A percentile compares a stretch with the other conserved stretches of the same genome.
Conservation (phyloP, 2,113 vertebrate genomes). For the Daubentonia madagascariensis region DNA sequence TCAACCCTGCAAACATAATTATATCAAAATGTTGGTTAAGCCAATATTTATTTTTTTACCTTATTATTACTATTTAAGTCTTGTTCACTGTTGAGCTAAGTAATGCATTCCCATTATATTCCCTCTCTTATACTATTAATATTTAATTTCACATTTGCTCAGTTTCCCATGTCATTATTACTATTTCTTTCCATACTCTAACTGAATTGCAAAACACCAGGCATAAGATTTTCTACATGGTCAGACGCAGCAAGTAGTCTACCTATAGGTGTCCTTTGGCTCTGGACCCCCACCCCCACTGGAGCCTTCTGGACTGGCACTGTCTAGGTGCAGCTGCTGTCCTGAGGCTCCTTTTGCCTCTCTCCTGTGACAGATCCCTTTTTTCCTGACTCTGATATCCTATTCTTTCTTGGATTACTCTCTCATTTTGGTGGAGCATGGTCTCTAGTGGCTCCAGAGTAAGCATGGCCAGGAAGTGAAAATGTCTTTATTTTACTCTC, state of each 20-base stretch:
- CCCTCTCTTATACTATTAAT: not conserved
- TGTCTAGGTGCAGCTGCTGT: not conserved
- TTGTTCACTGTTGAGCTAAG: not conserved
- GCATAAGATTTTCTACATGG: not conserved
- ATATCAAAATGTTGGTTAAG: not conserved
- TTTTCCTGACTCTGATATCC: not conserved
- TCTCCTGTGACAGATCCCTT: not conserved
- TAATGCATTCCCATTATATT: not conserved
- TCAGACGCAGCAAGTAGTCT: not conserved
- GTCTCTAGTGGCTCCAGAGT: too few species aligned
- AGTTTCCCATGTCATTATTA: not conserved
- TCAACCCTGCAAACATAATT: not conserved
- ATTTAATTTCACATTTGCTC: not conserved
- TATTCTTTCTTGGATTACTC: not conserved
- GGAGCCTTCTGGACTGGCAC: not conserved
- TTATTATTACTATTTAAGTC: not conserved
- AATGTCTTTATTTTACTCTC: not conserved
- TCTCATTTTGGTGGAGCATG: not conserved
- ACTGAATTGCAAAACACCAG: not conserved
- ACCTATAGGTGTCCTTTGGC: not conserved
- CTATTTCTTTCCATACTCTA: not conserved
- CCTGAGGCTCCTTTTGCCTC: not conserved
- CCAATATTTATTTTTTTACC: not conserved
- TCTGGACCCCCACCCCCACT: not conserved
- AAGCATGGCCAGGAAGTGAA: not conserved